Percentiles rank a stretch among this genome's conserved stretches.
These are phyloP conservation scores for Triplophysa tibetana DNA, from an alignment of 2,113 vertebrate genomes.

Conservation along the genomic window DNA sequence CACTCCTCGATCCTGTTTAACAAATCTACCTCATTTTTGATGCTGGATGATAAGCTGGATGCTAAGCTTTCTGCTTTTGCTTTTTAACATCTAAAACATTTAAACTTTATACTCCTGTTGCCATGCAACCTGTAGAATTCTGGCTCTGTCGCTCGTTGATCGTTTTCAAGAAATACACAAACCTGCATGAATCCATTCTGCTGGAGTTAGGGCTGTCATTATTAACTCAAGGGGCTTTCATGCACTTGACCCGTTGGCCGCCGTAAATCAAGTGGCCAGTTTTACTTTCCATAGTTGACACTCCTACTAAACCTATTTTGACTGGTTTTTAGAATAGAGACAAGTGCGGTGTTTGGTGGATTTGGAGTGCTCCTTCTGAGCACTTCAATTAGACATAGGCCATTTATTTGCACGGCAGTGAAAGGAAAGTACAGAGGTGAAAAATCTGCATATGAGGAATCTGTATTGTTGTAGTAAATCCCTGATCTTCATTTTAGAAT, in stretches of 20 bases:
- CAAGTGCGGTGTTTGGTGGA: neutral
- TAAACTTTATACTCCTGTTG: conserved; percentile 17
- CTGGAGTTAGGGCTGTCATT: conserved; percentile 1
- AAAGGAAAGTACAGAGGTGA: neutral
- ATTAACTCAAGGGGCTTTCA: conserved; percentile 5
- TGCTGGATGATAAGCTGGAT: neutral
- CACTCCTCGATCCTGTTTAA: neutral
- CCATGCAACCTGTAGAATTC: neutral
- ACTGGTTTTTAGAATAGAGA: conserved; percentile 14
- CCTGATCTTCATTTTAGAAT: no score
- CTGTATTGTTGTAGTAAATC: neutral
- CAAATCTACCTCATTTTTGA: conserved; percentile 27
- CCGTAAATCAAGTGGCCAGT: neutral
- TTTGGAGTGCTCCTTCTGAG: neutral
- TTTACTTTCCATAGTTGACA: conserved; percentile 15
- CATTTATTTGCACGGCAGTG: neutral
- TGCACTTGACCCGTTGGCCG: conserved; percentile 16
- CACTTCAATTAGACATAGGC: conserved; percentile 1
- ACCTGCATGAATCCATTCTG: neutral
- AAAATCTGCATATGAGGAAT: neutral
- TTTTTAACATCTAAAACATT: conserved; percentile 33
- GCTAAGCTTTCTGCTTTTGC: neutral
- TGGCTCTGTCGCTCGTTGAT: neutral
- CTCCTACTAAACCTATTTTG: conserved; percentile 12
- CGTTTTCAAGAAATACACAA: conserved; percentile 1